phyloP scores from a whole-genome alignment of 2,113 vertebrate species.

The Silurus asotus region DNA sequence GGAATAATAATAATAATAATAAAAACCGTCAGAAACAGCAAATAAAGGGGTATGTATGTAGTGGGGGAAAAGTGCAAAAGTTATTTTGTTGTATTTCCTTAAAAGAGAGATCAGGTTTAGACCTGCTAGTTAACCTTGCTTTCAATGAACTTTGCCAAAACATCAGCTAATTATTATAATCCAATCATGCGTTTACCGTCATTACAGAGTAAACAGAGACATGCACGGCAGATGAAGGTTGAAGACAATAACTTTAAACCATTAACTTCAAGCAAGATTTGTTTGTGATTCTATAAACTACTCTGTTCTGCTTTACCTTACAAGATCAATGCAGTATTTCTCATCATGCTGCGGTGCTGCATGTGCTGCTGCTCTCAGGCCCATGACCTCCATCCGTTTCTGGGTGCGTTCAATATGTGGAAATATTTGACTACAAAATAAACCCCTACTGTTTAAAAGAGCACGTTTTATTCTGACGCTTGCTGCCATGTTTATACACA shows the following conservation, averaged over 20 bases:
- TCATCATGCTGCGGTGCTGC: constrained; percentile 52
- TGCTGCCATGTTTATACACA: constrained; percentile 64
- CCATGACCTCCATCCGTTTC: constrained; percentile 43
- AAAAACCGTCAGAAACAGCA: neutral
- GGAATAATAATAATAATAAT: too few relatives aligned
- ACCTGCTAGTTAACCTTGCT: neutral
- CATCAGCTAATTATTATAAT: neutral
- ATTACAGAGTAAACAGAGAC: neutral
- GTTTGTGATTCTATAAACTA: neutral
- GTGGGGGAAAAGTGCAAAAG: neutral
- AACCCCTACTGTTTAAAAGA: constrained; percentile 44
- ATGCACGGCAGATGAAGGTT: neutral
- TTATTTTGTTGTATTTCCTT: neutral
- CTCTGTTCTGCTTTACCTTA: constrained; percentile 64
- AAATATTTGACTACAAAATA: constrained; percentile 30
- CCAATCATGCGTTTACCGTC: too few relatives aligned
- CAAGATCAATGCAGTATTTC: constrained; percentile 70
- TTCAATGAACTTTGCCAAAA: neutral
- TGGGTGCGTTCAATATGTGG: constrained; percentile 29
- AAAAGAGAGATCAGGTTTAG: neutral
- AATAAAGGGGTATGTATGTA: neutral
- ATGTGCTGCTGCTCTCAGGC: constrained; percentile 51
- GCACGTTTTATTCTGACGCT: constrained; percentile 53
- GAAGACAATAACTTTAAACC: neutral
- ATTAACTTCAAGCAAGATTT: neutral